Conservation (phyloP, 1,140 invertebrate species). For the Diachasma alloeum region DNA sequence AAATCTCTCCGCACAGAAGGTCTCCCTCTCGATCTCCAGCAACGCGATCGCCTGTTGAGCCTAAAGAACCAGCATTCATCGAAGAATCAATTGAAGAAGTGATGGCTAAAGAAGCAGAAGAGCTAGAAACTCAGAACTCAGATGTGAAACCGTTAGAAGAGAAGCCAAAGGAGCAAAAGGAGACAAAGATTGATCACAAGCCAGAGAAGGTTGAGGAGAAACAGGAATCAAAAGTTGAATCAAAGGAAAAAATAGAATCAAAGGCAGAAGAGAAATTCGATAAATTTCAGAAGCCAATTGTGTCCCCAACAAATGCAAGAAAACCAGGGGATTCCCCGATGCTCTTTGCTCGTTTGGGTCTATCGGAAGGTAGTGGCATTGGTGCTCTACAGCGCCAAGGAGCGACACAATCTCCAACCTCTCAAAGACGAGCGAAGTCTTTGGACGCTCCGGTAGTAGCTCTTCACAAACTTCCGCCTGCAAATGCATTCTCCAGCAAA, state of each 20-base stretch:
- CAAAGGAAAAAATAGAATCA: slow-evolving; percentile 25
- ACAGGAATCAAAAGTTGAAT: slow-evolving; percentile 27
- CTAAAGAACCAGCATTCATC: not conserved
- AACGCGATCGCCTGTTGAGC: slow-evolving; percentile 16
- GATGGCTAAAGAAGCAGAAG: slow-evolving; percentile 1
- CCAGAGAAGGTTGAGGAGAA: not conserved
- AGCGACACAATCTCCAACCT: slow-evolving; percentile 76
- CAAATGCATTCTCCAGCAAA: slow-evolving; percentile 86
- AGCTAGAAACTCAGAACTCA: not conserved
- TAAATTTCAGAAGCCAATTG: slow-evolving; percentile 49
- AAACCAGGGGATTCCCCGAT: slow-evolving; percentile 78
- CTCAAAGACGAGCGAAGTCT: slow-evolving; percentile 80
- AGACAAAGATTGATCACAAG: not conserved
- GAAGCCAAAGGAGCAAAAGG: not conserved
- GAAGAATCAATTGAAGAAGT: slow-evolving; percentile 9
- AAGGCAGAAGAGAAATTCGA: slow-evolving; percentile 31
- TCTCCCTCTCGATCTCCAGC: slow-evolving; percentile 18
- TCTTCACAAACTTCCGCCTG: slow-evolving; percentile 78
- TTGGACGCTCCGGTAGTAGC: slow-evolving; percentile 84
- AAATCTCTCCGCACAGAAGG: slow-evolving; percentile 22
- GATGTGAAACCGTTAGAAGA: not conserved
- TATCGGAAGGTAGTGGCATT: slow-evolving; percentile 83
- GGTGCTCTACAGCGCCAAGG: slow-evolving; percentile 76
- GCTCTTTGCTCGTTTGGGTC: slow-evolving; percentile 80
- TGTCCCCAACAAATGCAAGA: slow-evolving; percentile 70